Percentiles rank a stretch among this genome's conserved stretches.
phyloP scores from a whole-genome alignment of 2,113 vertebrate species.

The Cyprinodon variegatus region DNA sequence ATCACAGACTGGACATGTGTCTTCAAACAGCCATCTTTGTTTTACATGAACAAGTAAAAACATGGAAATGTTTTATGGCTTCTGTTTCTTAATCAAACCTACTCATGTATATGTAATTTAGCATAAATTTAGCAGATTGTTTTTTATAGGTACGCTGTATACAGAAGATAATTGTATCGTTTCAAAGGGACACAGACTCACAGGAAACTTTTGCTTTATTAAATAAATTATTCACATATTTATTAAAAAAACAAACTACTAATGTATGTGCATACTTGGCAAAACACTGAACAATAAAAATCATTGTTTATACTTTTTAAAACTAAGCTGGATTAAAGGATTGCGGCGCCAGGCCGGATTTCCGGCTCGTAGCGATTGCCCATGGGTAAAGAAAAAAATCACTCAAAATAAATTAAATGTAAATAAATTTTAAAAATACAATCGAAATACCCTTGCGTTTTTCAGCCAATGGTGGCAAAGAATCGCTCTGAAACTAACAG shows the following conservation, averaged over 20 bases:
- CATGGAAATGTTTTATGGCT: not conserved
- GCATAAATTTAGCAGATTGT: not conserved
- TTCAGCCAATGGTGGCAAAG: too few species aligned
- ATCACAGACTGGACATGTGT: not conserved
- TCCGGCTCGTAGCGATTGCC: too few species aligned
- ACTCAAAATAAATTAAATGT: too few species aligned
- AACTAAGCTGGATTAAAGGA: too few species aligned
- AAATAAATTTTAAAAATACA: too few species aligned
- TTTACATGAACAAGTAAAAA: not conserved
- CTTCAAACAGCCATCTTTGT: not conserved
- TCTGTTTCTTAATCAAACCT: not conserved
- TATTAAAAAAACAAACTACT: too few species aligned
- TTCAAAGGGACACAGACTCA: not conserved
- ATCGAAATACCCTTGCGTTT: too few species aligned
- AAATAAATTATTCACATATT: too few species aligned
- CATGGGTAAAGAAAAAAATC: too few species aligned
- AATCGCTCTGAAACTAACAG: too few species aligned
- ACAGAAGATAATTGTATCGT: not conserved
- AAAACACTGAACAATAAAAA: not conserved
- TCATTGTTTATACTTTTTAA: not conserved
- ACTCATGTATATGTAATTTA: not conserved
- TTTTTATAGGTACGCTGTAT: not conserved
- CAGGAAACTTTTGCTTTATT: too few species aligned
- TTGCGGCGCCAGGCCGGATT: too few species aligned
- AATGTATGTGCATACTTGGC: not conserved